Evolutionary conservation across 2,113 vertebrate species (phyloP), one percentile per base, ranked within the genome.

Genomic region (Todiramphus chloris): DNA sequence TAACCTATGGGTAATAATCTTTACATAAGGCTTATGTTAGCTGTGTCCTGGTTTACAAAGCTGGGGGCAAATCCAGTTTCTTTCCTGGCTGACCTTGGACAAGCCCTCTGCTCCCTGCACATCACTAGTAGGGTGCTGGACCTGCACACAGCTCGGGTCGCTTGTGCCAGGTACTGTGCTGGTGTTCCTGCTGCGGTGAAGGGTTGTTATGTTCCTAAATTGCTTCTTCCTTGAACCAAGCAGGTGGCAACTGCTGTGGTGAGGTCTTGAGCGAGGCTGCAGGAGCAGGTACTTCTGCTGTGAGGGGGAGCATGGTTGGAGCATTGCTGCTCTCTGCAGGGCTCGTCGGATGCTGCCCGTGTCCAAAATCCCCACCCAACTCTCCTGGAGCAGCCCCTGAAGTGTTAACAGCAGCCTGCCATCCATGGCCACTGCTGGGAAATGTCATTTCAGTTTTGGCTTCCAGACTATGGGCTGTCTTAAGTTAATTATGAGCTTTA

Each of bases 271-370:
- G 39, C 0, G 1, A 90, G 80, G 68, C 8, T 77, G 21, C 4
- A 3, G 63, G 50, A 93, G 67, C 66, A 53, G 84, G 60, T 53
- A 0, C 72, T 37, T 77, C 30, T 51, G 21, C 6, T 39, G 46
- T 79, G 80, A 56, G 81, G 78, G 74, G 74, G 51, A 63, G 39
- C 2, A 1, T 87, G 78, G 31, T 28, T 92, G 80, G 91, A 89
- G 81, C 77, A 11, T 80, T 94, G 93, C 95, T 96, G 95, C 91
- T 95, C 96, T 87, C 96, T 95, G 80, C 91, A 84, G 96, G 91
- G 66, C 66, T 74, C 5, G 0, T 5, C 0, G 4, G 83, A 53
- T 68, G 92, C 87, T 69, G 66, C 37, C 62, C 0, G 3, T 19
- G 9, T 43, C 66, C 6, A 0, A 64, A 62, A 25, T 16, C 55